A percentile compares a stretch with the other conserved stretches of the same genome.
phyloP scores from a whole-genome alignment of 2,888 invertebrate genomes.

The Apamea epomidion region DNA sequence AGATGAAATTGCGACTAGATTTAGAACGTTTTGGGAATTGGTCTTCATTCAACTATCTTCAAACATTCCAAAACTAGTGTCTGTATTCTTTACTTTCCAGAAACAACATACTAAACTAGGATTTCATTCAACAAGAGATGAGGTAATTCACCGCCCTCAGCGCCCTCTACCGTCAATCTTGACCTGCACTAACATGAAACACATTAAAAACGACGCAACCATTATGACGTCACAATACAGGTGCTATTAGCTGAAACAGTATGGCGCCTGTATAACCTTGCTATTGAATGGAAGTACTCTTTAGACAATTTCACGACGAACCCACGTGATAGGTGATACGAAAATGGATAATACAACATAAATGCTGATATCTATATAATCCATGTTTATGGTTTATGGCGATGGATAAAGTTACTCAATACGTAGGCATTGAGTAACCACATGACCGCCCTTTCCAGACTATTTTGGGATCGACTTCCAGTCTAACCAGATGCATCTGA shows the following conservation, averaged over 20 bases:
- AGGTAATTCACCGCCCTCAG: not conserved
- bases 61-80: not conserved
- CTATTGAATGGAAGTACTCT: not conserved
- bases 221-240: slow-evolving; percentile 30
- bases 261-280: slow-evolving; percentile 10
- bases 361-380: not conserved
- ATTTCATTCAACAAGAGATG: not conserved
- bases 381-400: not conserved
- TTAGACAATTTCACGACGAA: slow-evolving; percentile 11
- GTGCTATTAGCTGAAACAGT: slow-evolving; percentile 3
- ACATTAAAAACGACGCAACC: slow-evolving; percentile 14
- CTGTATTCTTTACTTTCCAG: not conserved
- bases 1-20: too few species aligned
- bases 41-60: not conserved
- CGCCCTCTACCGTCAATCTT: slow-evolving; percentile 13
- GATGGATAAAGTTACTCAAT: not conserved
- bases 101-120: not conserved
- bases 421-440: too few species aligned
- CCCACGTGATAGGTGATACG: not conserved
- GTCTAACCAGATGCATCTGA: too few species aligned
- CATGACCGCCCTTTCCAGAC: too few species aligned
- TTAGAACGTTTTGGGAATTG: too few species aligned
- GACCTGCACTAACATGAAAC: slow-evolving; percentile 39
- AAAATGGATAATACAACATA: not conserved
- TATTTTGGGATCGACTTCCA: too few species aligned